A percentile compares a stretch with the other conserved stretches of the same genome.
phyloP scores from a whole-genome alignment of 1,140 invertebrate species.

The Leptestheria dahalacensis region DNA sequence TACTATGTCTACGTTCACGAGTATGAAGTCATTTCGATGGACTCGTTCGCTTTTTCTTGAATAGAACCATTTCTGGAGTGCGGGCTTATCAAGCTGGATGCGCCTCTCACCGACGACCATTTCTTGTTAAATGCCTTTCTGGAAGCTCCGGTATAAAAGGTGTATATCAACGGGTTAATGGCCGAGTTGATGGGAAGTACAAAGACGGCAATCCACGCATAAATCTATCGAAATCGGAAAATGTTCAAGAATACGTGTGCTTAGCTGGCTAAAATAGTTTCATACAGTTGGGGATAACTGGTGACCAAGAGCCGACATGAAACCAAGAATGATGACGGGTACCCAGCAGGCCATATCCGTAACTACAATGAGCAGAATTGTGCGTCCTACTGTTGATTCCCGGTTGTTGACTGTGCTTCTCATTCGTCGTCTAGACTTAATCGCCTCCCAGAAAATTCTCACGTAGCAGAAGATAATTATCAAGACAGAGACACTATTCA shows the following conservation, averaged over 20 bases:
- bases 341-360: constrained; percentile 42
- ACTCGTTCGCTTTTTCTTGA: no score
- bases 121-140: no score
- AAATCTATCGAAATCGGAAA: constrained; percentile 18
- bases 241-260: no score
- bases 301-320: constrained; percentile 28
- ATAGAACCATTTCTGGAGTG: no score
- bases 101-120: no score
- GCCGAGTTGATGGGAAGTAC: constrained; percentile 33
- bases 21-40: no score
- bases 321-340: constrained; percentile 36
- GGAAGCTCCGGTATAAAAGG: constrained; percentile 18
- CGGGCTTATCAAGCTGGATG: no score
- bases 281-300: background rate
- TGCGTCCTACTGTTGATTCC: constrained; percentile 34
- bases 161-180: constrained; percentile 33
- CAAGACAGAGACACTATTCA: constrained; percentile 37
- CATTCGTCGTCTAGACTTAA: constrained; percentile 32
- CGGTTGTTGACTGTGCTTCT: constrained; percentile 19
- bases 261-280: no score
- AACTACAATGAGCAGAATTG: constrained; percentile 39
- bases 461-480: constrained; percentile 38
- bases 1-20: no score
- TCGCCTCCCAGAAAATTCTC: constrained; percentile 39
- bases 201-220: constrained; percentile 34